Base-by-base conservation (phyloP, 2,888 invertebrate genomes). In the Tortrix viridana region DNA sequence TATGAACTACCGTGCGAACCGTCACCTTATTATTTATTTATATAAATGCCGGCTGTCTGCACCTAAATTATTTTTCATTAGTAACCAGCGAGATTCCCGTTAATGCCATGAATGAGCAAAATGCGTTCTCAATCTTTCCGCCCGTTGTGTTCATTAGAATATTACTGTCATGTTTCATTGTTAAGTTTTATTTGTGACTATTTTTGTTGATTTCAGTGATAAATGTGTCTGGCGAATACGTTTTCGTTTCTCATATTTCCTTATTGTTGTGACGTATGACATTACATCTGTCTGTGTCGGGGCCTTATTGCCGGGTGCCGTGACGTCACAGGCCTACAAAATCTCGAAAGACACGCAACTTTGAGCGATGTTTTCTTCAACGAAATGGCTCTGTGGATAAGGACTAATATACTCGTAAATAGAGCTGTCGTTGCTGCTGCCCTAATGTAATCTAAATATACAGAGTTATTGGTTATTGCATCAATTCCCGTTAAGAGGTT, bases 21-120 rank as follows among this genome's bases (percentile, higher is more conserved):
- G 86, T 85, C 85, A 80, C 82, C 82, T 82, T 85, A 82, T 84
- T 88, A 85, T 86, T 85, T 85, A 89, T 89, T 88, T 85, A 85
- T 85, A 89, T 89, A 84, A 88, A 89, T 88, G 84, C 74, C 68
- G 67, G 71, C 79, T 80, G 88, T 89, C 88, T 82, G 67, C 87
- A 78, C 77, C 76, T 71, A 80, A 85, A 85, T 86, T 82, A 85
- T 86, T 86, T 85, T 84, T 84, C 85, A 86, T 88, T 85, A 85
- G 79, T 78, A 76, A 79, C 78, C 76, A 75, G 74, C 76, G 74
- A 72, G 71, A 68, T 52, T 62, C 60, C 58, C 72, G 76, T 79
- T 82, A 75, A 80, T 81, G 80, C 80, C 74, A 73, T 71, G 73
- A 77, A 75, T 78, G 76, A 78, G 77, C 77, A 80, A 83, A 82